Percentiles rank a stretch among this genome's conserved stretches.
Evolutionary conservation across 2,888 invertebrate genomes (phyloP).

Genomic region (Cyrtodaria siliqua): DNA sequence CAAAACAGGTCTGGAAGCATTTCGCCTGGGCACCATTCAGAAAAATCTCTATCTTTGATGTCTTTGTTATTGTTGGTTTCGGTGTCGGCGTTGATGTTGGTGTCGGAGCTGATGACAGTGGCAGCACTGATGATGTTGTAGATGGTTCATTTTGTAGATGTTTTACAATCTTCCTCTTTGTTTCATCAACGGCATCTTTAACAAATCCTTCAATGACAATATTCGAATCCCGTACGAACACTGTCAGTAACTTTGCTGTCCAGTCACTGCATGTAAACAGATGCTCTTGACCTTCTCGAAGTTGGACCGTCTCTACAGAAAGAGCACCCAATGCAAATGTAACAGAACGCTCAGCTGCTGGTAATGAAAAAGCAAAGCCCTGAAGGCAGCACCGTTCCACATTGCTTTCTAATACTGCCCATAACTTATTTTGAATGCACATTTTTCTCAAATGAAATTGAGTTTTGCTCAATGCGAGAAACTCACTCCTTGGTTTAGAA

Average conservation of each 20-base stretch:
- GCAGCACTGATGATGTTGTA: no score
- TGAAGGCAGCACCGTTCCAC: background rate
- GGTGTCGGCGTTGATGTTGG: constrained; percentile 2
- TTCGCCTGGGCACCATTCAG: constrained; percentile 20
- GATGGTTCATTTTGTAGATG: constrained; percentile 6
- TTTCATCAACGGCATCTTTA: no score
- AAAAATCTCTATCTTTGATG: constrained; percentile 11
- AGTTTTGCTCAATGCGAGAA: constrained; percentile 6
- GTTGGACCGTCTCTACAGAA: no score
- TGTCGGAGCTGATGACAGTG: background rate
- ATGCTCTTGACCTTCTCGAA: no score
- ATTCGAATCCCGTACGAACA: no score
- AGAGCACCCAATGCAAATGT: no score
- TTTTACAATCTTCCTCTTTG: background rate
- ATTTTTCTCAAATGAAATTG: constrained; percentile 12
- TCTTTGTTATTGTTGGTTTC: no score
- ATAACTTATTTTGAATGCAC: constrained; percentile 12
- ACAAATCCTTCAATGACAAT: no score
- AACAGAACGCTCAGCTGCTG: no score
- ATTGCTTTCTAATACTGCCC: constrained; percentile 15
- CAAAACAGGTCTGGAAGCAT: constrained; percentile 21
- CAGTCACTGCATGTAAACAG: no score
- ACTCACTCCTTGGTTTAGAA: background rate
- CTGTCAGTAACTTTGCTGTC: no score
- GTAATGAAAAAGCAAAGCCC: constrained; percentile 8